phyloP scores from a whole-genome alignment of 2,888 invertebrate species.

The Agonopterix alstromeriana region DNA sequence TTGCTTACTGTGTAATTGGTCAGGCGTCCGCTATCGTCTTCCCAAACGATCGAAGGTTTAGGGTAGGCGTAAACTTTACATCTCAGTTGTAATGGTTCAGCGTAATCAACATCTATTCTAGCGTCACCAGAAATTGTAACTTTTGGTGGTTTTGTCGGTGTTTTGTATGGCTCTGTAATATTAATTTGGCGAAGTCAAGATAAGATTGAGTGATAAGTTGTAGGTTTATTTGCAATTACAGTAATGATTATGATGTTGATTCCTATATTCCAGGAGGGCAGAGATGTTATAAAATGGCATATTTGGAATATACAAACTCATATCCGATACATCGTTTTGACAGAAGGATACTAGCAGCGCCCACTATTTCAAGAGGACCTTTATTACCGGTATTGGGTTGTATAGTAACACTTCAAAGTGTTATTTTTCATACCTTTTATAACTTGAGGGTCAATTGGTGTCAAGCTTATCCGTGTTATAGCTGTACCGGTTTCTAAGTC shows the following conservation, averaged over 20 bases:
- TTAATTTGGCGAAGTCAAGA: background rate
- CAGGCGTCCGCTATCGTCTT: slow-evolving; percentile 18
- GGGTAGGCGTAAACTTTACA: slow-evolving; percentile 44
- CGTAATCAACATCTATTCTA: slow-evolving; percentile 18
- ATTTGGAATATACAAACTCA: too few relatives aligned
- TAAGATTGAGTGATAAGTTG: too few relatives aligned
- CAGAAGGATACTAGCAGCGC: too few relatives aligned
- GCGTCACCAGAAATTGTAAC: slow-evolving; percentile 22
- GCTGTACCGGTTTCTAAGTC: slow-evolving; percentile 18
- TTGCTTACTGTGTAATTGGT: background rate
- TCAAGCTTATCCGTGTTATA: slow-evolving; percentile 25
- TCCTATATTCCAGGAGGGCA: too few relatives aligned
- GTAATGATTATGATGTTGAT: too few relatives aligned
- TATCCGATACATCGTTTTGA: too few relatives aligned
- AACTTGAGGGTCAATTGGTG: slow-evolving; percentile 30
- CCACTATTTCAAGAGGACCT: too few relatives aligned
- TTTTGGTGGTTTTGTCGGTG: slow-evolving; percentile 18
- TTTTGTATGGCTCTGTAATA: background rate
- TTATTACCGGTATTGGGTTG: too few relatives aligned
- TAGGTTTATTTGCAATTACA: too few relatives aligned
- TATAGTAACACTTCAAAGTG: too few relatives aligned
- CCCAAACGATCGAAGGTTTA: slow-evolving; percentile 37
- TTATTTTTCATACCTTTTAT: slow-evolving; percentile 15
- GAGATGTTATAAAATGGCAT: too few relatives aligned
- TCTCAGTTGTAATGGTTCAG: slow-evolving; percentile 24